Evolutionary conservation across 2,113 vertebrate species (phyloP).

Genomic region (Rhynchopsitta pachyrhyncha): DNA sequence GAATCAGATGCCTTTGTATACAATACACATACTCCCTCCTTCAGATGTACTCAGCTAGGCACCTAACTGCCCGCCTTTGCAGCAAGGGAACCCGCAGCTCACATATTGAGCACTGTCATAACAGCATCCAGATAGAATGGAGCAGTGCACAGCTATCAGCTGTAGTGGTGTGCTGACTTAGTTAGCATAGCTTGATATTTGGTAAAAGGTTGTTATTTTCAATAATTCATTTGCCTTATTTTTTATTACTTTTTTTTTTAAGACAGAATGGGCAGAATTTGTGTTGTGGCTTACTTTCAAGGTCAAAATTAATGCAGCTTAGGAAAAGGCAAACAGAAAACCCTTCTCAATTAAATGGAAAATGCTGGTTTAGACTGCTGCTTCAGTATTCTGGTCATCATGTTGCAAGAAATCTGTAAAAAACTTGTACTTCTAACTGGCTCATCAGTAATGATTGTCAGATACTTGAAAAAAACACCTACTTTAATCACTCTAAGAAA

Average conservation of each 20-base stretch:
- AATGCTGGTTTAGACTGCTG: not conserved
- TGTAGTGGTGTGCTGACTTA: rapidly evolving
- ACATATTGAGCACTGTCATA: rapidly evolving
- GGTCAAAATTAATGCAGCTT: slow-evolving; percentile 8
- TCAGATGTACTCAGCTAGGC: not conserved
- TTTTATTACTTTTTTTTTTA: not conserved
- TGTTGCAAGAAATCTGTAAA: not conserved
- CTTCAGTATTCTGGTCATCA: not conserved
- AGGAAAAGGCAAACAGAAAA: not conserved
- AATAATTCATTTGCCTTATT: not conserved
- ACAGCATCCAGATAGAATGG: rapidly evolving
- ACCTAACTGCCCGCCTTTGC: not conserved
- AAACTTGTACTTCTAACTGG: not conserved
- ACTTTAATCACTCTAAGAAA: not conserved
- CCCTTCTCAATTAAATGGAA: not conserved
- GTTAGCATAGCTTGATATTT: not conserved
- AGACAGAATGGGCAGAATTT: not conserved
- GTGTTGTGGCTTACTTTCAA: not conserved
- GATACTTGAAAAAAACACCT: not conserved
- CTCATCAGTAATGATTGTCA: not conserved
- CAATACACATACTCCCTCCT: not conserved
- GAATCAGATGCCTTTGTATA: not conserved
- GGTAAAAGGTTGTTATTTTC: not conserved
- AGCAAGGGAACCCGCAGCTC: not conserved
- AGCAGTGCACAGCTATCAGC: not conserved